A percentile compares a stretch with the other conserved stretches of the same genome.
Conservation (phyloP, 1,140 invertebrate species). For the Lordiphosa stackelbergi region DNA sequence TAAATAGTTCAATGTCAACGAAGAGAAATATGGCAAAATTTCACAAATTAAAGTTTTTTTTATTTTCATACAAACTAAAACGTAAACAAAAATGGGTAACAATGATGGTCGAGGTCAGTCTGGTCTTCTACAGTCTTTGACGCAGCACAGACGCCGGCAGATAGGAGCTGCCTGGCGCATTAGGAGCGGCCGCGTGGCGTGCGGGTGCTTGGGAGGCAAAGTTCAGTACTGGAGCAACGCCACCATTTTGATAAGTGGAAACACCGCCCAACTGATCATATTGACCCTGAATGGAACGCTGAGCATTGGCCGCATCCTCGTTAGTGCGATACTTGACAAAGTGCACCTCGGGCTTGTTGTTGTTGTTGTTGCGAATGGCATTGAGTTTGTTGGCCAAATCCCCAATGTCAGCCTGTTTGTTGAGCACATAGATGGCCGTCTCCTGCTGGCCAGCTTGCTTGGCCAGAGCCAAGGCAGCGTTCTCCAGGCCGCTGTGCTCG, state of each 20-base stretch:
- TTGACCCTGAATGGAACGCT: conserved; percentile 62
- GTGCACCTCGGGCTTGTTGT: conserved; percentile 70
- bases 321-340: conserved; percentile 72
- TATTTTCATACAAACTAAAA: conserved; percentile 34
- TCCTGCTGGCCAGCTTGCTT: conserved; percentile 65
- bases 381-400: conserved; percentile 65
- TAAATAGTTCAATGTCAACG: conserved; percentile 53
- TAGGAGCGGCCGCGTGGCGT: conserved; percentile 24
- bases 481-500: conserved; percentile 62
- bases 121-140: conserved; percentile 39
- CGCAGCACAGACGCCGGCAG: conserved; percentile 53
- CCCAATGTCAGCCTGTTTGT: conserved; percentile 67
- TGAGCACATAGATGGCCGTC: conserved; percentile 72
- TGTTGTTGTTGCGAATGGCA: conserved; percentile 47
- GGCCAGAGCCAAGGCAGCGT: conserved; percentile 60
- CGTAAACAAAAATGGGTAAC: conserved; percentile 33
- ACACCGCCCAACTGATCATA: conserved; percentile 66
- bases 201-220: conserved; percentile 60
- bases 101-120: conserved; percentile 47
- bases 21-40: conserved; percentile 24
- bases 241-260: conserved; percentile 53
- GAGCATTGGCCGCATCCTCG: conserved; percentile 65
- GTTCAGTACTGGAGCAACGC: conserved; percentile 66
- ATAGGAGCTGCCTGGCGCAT: conserved; percentile 33
- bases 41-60: conserved; percentile 17